These are phyloP conservation scores for Urocynchramus pylzowi DNA, from an alignment of 2,113 vertebrate species.

Conservation along the genomic window DNA sequence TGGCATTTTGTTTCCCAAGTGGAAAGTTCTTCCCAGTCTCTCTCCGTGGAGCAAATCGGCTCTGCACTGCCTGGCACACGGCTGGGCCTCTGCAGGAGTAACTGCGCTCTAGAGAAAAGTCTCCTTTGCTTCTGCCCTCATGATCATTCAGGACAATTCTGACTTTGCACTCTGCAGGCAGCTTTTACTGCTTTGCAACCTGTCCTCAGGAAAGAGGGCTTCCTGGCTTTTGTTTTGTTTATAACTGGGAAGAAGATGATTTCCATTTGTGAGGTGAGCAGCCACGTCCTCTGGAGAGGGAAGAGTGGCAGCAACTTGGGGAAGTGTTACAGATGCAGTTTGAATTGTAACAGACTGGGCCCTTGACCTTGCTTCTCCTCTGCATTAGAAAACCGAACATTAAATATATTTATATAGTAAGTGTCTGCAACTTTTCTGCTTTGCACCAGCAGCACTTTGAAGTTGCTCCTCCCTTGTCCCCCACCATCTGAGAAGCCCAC, in stretches of 20 bases:
- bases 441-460: not conserved
- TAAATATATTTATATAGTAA: not conserved
- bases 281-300: not conserved
- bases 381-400: not conserved
- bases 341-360: not conserved
- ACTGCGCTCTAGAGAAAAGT: not conserved
- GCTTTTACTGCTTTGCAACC: not conserved
- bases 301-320: not conserved
- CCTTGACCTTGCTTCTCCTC: not conserved
- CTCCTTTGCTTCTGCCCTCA: not conserved
- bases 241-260: not conserved
- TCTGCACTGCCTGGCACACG: not conserved
- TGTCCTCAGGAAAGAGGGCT: not conserved
- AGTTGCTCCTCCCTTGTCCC: not conserved
- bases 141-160: not conserved
- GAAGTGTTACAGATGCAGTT: not conserved
- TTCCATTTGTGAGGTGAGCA: not conserved
- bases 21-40: not conserved
- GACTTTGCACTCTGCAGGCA: not conserved
- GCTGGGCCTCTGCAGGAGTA: fast-evolving
- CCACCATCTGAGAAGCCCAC: not conserved
- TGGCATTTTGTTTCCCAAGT: not conserved
- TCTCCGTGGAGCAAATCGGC: not conserved
- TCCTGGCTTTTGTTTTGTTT: not conserved
- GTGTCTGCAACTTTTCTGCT: not conserved